phyloP scores from a whole-genome alignment of 2,113 vertebrate species.

The Sinocyclocheilus anshuiensis region DNA sequence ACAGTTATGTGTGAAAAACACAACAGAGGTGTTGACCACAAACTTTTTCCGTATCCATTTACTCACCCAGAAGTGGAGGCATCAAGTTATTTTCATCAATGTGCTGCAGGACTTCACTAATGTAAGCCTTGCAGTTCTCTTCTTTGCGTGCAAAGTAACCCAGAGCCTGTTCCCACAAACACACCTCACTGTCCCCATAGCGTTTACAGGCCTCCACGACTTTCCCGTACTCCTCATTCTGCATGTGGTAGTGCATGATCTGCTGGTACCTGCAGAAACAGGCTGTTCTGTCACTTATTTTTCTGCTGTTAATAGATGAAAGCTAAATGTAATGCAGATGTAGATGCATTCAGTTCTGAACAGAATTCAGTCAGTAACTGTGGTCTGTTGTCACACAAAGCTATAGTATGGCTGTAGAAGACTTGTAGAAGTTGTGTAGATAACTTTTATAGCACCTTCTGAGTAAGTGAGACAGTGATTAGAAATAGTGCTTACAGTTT shows the following conservation, averaged over 20 bases:
- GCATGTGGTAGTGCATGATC: conserved; percentile 99
- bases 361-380: neutral
- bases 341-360: no score
- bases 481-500: conserved; percentile 85
- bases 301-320: no score
- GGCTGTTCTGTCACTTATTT: neutral
- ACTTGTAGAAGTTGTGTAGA: no score
- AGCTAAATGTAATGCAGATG: neutral
- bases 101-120: conserved; percentile 89
- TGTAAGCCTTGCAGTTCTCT: conserved; percentile 95
- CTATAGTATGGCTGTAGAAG: neutral
- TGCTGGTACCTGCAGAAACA: conserved; percentile 87
- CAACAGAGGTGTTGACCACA: neutral
- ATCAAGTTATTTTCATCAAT: conserved; percentile 95
- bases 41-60: neutral
- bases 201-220: conserved; percentile 90
- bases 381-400: neutral
- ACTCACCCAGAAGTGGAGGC: conserved; percentile 90
- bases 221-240: conserved; percentile 93
- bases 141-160: conserved; percentile 97
- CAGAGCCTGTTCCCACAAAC: conserved; percentile 95
- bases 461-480: neutral
- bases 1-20: neutral
- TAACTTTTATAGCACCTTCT: neutral
- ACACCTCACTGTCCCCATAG: conserved; percentile 88